phyloP scores from a whole-genome alignment of 2,888 invertebrate species.

The Pyrrhia umbra region DNA sequence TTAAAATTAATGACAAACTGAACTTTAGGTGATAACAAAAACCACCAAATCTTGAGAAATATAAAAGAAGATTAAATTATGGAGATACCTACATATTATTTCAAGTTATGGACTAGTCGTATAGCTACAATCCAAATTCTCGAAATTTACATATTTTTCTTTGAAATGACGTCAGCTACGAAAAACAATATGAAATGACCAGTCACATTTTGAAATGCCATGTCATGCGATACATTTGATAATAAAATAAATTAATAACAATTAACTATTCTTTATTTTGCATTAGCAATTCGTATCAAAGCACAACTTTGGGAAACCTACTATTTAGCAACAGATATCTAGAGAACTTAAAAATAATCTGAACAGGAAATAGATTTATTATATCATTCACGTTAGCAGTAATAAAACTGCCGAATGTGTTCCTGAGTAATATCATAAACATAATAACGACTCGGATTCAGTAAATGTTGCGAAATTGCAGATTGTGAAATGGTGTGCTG shows the following conservation, averaged over 20 bases:
- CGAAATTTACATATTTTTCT: slow-evolving; percentile 14
- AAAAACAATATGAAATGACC: slow-evolving; percentile 1
- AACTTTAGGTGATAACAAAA: no score
- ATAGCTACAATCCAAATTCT: not conserved
- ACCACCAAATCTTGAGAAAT: no score
- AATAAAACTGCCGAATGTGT: slow-evolving; percentile 45
- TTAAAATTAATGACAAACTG: no score
- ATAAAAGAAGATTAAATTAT: not conserved
- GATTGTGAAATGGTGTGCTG: slow-evolving; percentile 63
- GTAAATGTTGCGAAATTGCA: slow-evolving; percentile 63
- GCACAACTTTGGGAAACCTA: slow-evolving; percentile 5
- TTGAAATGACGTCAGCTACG: slow-evolving; percentile 5
- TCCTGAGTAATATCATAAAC: slow-evolving; percentile 50
- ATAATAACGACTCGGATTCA: slow-evolving; percentile 42
- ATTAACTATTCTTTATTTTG: not conserved
- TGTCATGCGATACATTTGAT: slow-evolving; percentile 10
- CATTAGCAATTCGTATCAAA: not conserved
- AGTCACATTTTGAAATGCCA: slow-evolving; percentile 1
- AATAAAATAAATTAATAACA: not conserved
- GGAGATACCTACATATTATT: no score
- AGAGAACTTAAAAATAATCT: slow-evolving; percentile 18
- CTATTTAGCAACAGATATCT: slow-evolving; percentile 13
- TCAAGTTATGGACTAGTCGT: no score
- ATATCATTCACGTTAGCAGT: slow-evolving; percentile 39
- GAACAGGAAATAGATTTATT: slow-evolving; percentile 46